Percentiles rank a stretch among this genome's conserved stretches.
Conservation (phyloP, 2,888 invertebrate genomes). For the Dasypolia templi region DNA sequence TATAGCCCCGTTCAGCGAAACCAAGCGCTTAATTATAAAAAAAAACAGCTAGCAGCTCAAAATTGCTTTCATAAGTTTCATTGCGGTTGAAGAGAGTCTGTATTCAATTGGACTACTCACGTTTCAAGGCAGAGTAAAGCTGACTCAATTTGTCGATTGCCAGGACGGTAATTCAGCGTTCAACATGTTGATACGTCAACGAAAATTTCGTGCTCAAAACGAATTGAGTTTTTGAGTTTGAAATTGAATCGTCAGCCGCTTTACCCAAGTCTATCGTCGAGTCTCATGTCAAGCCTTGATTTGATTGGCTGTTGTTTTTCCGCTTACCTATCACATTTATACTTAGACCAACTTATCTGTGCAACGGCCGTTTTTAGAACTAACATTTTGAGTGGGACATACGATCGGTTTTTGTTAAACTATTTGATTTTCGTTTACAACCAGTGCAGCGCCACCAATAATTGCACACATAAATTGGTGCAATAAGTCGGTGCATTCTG, state of each 20-base stretch:
- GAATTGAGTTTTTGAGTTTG: conserved; percentile 27
- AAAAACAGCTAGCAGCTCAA: too few species aligned
- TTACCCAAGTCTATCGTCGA: background rate
- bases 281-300: background rate
- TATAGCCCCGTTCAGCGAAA: background rate
- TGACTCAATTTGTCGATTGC: conserved; percentile 28
- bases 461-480: too few species aligned
- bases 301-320: background rate
- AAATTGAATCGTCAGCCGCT: conserved; percentile 12
- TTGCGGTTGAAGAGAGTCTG: background rate
- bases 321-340: background rate
- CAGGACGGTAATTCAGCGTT: conserved; percentile 13
- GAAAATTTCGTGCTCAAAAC: conserved; percentile 15
- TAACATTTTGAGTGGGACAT: too few species aligned
- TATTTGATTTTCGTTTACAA: too few species aligned
- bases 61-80: too few species aligned
- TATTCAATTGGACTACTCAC: conserved; percentile 18
- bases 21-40: background rate
- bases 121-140: conserved; percentile 11
- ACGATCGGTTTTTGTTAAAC: too few species aligned
- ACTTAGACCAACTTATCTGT: too few species aligned
- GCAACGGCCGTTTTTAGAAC: too few species aligned
- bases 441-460: too few species aligned
- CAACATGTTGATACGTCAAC: conserved; percentile 19
- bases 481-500: background rate